These are phyloP conservation scores for Petromus typicus DNA, from an alignment of 2,113 vertebrate genomes.

Conservation along the genomic window DNA sequence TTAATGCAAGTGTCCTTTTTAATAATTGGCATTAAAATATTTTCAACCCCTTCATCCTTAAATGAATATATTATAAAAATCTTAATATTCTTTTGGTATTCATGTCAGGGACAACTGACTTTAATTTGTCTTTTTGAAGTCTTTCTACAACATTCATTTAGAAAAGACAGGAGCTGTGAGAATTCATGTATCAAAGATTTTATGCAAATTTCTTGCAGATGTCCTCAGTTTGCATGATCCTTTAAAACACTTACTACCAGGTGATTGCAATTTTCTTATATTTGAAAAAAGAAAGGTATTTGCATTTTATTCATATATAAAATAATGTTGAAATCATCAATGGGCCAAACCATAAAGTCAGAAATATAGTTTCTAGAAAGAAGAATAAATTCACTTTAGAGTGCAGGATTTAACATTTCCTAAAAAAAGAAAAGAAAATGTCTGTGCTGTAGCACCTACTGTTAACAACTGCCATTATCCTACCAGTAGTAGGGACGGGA, in stretches of 20 bases:
- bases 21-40: conserved; percentile 45
- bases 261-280: conserved; percentile 58
- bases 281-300: background rate
- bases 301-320: conserved; percentile 63
- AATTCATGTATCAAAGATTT: conserved; percentile 37
- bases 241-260: conserved; percentile 30
- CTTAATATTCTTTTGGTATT: background rate
- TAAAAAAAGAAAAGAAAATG: background rate
- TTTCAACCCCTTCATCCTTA: conserved; percentile 27
- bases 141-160: conserved; percentile 53
- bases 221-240: conserved; percentile 9
- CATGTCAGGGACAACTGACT: conserved; percentile 39
- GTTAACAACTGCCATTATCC: conserved; percentile 39
- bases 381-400: conserved; percentile 41
- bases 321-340: conserved; percentile 47
- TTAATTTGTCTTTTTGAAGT: conserved; percentile 67
- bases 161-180: background rate
- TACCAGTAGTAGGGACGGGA: conserved; percentile 25
- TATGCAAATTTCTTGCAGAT: conserved; percentile 52
- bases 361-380: background rate
- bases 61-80: conserved; percentile 51
- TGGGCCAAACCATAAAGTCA: background rate
- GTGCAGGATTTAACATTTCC: conserved; percentile 30
- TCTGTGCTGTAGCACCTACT: background rate
- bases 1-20: background rate